These are phyloP conservation scores for Nomada ferruginata DNA, from an alignment of 2,888 invertebrate genomes.

Conservation along the genomic window DNA sequence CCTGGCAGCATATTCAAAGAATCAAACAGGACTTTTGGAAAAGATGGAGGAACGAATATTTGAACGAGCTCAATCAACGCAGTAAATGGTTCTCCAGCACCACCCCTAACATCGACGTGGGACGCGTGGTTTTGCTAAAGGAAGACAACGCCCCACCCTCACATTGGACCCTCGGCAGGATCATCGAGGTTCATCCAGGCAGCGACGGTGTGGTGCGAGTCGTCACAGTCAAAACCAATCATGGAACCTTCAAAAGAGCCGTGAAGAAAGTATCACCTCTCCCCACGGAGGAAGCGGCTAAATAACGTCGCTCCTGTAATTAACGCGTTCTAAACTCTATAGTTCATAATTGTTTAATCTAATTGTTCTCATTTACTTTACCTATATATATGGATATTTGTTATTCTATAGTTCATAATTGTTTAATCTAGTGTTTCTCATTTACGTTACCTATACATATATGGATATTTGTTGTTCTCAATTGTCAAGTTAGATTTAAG, in stretches of 20 bases:
- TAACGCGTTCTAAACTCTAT: no score
- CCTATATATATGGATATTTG: no score
- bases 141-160: slow-evolving; percentile 40
- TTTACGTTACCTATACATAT: no score
- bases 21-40: slow-evolving; percentile 65
- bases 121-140: slow-evolving; percentile 21
- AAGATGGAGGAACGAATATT: slow-evolving; percentile 55
- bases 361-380: no score
- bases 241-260: background rate
- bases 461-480: no score
- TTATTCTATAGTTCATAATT: no score
- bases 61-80: slow-evolving; percentile 37
- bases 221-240: background rate
- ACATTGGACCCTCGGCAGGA: slow-evolving; percentile 37
- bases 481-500: no score
- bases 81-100: background rate
- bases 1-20: slow-evolving; percentile 49
- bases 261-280: background rate
- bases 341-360: no score
- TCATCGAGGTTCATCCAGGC: slow-evolving; percentile 34
- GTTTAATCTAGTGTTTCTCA: no score
- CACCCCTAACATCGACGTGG: background rate
- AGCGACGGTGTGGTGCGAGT: slow-evolving; percentile 19
- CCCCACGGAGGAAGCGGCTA: background rate
- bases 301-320: no score